Evolutionary conservation across 2,113 vertebrate species (phyloP), one percentile per base, ranked within the genome.

Genomic region (Barbus barbus): DNA sequence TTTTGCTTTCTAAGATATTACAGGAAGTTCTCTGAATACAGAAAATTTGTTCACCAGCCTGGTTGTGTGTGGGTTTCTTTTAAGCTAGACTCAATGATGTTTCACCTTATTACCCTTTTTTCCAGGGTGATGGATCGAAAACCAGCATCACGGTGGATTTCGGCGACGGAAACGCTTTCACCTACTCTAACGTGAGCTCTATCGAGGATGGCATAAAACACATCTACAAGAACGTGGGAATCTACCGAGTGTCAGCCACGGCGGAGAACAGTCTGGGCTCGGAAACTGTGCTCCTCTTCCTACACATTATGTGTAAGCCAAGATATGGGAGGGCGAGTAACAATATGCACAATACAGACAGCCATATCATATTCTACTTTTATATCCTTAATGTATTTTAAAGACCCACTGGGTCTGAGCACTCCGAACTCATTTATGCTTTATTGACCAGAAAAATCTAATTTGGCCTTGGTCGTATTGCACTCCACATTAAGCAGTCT

Each of bases 181-280:
- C 96, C 0, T 99, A 99, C 0, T 97, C 97, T 88, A 99, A 99
- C 44, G 95, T 99, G 81, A 99, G 97, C 92, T 97, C 96, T 0
- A 97, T 96, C 31, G 97, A 99, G 86, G 97, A 98, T 0, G 97
- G 98, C 0, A 97, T 99, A 93, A 97, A 96, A 78, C 97, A 99
- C 48, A 86, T 96, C 87, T 99, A 98, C 91, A 96, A 96, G 90
- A 95, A 93, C 0, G 97, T 98, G 92, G 98, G 98, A 61, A 98
- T 99, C 92, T 99, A 97, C 90, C 92, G 96, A 44, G 97, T 99
- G 89, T 93, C 93, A 0, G 96, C 95, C 60, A 94, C 94, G 11
- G 97, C 96, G 78, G 96, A 97, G 94, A 99, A 98, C 93, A 94
- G 92, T 86, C 93, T 98, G 74, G 97, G 98, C 26, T 96, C 96